Percentiles rank a stretch among this genome's conserved stretches.
Conservation (phyloP, 2,113 vertebrate species). For the Pterocles orientalis region DNA sequence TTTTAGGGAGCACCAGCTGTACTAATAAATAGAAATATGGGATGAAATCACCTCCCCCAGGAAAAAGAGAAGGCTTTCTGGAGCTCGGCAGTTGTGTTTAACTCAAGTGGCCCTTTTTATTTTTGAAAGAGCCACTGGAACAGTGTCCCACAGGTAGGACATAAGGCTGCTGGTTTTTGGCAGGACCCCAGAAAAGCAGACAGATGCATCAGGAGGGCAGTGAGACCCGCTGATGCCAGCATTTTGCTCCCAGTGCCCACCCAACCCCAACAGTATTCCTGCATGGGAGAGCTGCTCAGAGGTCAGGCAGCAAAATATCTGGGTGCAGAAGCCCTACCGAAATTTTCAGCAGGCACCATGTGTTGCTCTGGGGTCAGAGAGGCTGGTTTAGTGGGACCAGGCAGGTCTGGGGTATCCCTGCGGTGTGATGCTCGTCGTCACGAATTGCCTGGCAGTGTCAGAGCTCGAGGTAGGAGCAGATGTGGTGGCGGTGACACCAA, state of each 20-base stretch:
- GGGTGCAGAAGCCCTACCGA: background rate
- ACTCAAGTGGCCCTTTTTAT: background rate
- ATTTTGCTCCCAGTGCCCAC: background rate
- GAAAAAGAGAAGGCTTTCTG: background rate
- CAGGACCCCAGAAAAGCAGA: background rate
- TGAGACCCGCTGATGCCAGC: fast-evolving
- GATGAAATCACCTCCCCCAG: background rate
- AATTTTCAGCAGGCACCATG: fast-evolving
- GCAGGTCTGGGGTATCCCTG: background rate
- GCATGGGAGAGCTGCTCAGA: background rate
- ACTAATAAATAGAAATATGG: background rate
- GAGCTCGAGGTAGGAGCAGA: background rate
- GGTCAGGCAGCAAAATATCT: fast-evolving
- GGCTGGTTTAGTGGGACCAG: background rate
- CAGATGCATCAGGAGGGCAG: background rate
- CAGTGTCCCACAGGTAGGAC: background rate
- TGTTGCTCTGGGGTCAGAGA: background rate
- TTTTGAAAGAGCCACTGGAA: background rate
- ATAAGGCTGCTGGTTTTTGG: background rate
- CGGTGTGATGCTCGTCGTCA: background rate
- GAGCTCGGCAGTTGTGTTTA: background rate
- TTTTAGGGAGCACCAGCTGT: background rate
- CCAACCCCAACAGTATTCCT: background rate
- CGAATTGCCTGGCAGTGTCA: background rate
- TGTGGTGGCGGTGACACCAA: fast-evolving